Conservation (phyloP, 2,888 invertebrate species). For the Diarsia dahlii region DNA sequence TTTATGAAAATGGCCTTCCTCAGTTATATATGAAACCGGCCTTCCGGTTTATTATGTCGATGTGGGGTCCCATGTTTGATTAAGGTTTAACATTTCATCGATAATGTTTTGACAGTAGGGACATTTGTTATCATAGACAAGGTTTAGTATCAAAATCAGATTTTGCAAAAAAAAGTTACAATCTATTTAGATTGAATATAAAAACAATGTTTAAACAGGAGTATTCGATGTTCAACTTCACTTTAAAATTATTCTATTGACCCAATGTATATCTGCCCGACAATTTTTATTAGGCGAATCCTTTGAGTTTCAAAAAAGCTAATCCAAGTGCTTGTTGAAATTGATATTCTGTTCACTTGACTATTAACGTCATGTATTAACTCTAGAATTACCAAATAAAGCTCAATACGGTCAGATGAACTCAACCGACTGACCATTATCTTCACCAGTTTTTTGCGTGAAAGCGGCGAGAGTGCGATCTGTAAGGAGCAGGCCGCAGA, state of each 20-base stretch:
- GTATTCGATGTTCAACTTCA: conserved; percentile 15
- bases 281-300: conserved; percentile 5
- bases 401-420: conserved; percentile 2
- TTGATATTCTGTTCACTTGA: conserved; percentile 24
- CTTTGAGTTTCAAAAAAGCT: conserved; percentile 34
- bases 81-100: conserved; percentile 49
- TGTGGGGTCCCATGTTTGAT: conserved; percentile 39
- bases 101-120: conserved; percentile 37
- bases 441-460: conserved; percentile 58
- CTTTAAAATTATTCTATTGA: conserved; percentile 30
- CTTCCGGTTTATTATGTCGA: conserved; percentile 19
- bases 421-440: conserved; percentile 35
- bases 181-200: not conserved
- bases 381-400: conserved; percentile 11
- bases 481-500: conserved; percentile 50
- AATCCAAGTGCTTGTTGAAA: not conserved
- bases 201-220: not conserved
- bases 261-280: conserved; percentile 10
- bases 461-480: conserved; percentile 48
- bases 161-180: not conserved
- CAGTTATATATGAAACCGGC: conserved; percentile 20
- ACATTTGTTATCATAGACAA: not conserved
- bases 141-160: conserved; percentile 1
- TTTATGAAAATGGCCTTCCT: conserved; percentile 41
- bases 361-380: not conserved